phyloP scores from a whole-genome alignment of 2,113 vertebrate genomes.

The Myotis yumanensis region DNA sequence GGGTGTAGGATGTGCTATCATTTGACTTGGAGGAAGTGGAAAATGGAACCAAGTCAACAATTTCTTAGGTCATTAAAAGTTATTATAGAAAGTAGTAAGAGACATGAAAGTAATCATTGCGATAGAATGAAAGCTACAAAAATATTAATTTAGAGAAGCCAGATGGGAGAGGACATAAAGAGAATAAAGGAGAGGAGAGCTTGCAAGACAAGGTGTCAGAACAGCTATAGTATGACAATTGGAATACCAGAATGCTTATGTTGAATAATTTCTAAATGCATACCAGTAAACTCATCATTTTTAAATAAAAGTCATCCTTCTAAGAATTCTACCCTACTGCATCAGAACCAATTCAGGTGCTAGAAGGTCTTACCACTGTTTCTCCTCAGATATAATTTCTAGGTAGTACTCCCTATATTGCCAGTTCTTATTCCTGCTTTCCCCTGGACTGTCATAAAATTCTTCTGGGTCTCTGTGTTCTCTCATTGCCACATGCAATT shows the following conservation, averaged over 20 bases:
- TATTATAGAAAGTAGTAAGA: slow-evolving; percentile 56
- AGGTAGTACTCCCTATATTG: not conserved
- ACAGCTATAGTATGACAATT: accelerated
- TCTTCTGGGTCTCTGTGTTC: not conserved
- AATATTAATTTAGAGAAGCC: slow-evolving; percentile 30
- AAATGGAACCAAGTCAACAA: slow-evolving; percentile 45
- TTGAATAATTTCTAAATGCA: not conserved
- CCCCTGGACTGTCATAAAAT: not conserved
- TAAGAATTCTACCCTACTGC: not conserved
- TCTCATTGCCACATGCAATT: slow-evolving; percentile 56
- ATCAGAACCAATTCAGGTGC: not conserved
- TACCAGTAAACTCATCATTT: not conserved
- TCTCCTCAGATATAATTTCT: not conserved
- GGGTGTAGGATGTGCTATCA: not conserved
- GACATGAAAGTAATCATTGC: not conserved
- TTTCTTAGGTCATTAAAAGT: slow-evolving; percentile 61
- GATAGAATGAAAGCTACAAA: not conserved
- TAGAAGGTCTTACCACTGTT: slow-evolving; percentile 32
- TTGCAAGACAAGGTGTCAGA: not conserved
- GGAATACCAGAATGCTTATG: not conserved
- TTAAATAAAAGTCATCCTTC: not conserved
- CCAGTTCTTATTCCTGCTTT: not conserved
- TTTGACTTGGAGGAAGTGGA: slow-evolving; percentile 48
- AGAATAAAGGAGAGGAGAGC: not conserved
- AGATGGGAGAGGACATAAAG: not conserved